phyloP scores from a whole-genome alignment of 2,888 invertebrate genomes.

The Sinopyrophorus schimmeli region DNA sequence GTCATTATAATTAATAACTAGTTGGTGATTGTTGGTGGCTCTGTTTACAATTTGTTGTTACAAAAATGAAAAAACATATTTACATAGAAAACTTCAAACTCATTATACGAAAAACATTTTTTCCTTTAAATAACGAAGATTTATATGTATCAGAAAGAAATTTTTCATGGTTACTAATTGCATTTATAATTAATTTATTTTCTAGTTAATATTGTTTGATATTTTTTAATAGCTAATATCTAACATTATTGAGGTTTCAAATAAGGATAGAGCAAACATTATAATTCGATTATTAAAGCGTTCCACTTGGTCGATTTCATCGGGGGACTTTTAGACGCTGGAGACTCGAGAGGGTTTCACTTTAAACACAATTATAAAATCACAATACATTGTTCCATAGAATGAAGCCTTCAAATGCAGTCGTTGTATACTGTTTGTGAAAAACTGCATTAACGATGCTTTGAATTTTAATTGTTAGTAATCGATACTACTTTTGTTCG shows the following conservation, averaged over 20 bases:
- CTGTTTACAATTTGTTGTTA: too few relatives aligned
- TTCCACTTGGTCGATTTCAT: conserved; percentile 39
- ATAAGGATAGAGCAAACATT: conserved; percentile 37
- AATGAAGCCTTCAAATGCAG: conserved; percentile 42
- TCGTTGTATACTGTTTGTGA: conserved; percentile 32
- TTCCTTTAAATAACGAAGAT: too few relatives aligned
- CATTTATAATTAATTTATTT: too few relatives aligned
- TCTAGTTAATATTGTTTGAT: too few relatives aligned
- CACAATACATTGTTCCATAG: conserved; percentile 43
- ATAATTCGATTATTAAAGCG: conserved; percentile 45
- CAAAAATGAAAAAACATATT: too few relatives aligned
- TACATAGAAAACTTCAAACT: too few relatives aligned
- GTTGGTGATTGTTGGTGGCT: too few relatives aligned
- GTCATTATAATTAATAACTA: too few relatives aligned
- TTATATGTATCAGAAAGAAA: too few relatives aligned
- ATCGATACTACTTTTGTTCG: conserved; percentile 25
- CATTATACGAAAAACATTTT: too few relatives aligned
- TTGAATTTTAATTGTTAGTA: conserved; percentile 24
- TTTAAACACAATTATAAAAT: conserved; percentile 47
- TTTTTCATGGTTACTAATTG: too few relatives aligned
- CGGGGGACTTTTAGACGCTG: conserved; percentile 28
- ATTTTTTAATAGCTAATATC: too few relatives aligned
- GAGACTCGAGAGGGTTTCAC: conserved; percentile 42
- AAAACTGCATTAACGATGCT: conserved; percentile 26
- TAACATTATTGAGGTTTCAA: conserved; percentile 14